Evolutionary conservation across 2,797 vertebrate genomes (phyloP).

Genomic region (Hemitrygon akajei): DNA sequence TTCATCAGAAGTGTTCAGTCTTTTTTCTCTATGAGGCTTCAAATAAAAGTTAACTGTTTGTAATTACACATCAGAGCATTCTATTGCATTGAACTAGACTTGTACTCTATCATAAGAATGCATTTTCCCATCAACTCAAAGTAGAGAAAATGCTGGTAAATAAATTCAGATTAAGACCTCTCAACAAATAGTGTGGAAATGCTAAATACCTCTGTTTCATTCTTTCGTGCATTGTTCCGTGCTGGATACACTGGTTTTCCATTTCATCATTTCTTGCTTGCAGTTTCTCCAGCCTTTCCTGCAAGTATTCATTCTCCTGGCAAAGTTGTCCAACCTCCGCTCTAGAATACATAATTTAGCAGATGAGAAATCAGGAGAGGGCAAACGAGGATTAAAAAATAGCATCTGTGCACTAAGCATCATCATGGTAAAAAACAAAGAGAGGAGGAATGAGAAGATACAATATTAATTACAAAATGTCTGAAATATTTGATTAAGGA

Average conservation of each 20-base stretch:
- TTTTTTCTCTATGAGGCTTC: not conserved
- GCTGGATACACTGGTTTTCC: conserved; percentile 84
- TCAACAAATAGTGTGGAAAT: conserved; percentile 32
- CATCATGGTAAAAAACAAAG: not conserved
- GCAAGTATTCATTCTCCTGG: conserved; percentile 71
- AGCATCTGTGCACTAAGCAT: not conserved
- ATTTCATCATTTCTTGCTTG: conserved; percentile 71
- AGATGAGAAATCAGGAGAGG: conserved; percentile 52
- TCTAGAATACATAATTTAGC: conserved; percentile 68
- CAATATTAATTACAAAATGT: not conserved
- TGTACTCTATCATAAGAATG: not conserved
- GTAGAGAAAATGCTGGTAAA: not conserved
- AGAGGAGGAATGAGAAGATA: not conserved
- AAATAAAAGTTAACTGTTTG: not conserved
- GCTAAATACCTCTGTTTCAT: conserved; percentile 79
- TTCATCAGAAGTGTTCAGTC: not conserved
- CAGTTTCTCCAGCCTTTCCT: conserved; percentile 67
- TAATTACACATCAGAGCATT: not conserved
- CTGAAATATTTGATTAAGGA: not conserved
- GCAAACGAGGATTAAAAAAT: not conserved
- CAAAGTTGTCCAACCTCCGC: conserved; percentile 69
- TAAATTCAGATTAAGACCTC: not conserved
- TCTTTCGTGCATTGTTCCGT: conserved; percentile 78
- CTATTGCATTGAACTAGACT: conserved; percentile 35
- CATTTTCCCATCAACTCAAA: not conserved